These are phyloP conservation scores for Brachylomia viminalis DNA, from an alignment of 2,888 invertebrate species.

Conservation along the genomic window DNA sequence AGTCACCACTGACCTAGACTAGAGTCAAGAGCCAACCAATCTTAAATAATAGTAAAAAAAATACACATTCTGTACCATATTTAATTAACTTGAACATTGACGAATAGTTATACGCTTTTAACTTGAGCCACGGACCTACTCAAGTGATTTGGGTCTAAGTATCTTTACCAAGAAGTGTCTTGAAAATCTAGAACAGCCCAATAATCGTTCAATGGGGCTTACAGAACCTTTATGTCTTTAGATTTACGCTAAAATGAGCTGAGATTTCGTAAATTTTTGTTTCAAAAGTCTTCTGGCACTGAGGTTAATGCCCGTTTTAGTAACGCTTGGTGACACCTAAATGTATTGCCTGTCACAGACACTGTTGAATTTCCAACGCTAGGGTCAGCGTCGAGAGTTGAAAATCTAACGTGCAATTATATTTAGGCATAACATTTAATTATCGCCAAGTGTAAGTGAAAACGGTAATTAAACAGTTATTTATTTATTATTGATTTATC, in stretches of 20 bases:
- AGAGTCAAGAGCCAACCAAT: too few species aligned
- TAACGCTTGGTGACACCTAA: not conserved
- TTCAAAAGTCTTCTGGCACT: not conserved
- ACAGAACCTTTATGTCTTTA: not conserved
- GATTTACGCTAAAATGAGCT: slow-evolving; percentile 17
- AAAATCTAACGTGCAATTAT: not conserved
- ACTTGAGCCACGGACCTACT: slow-evolving; percentile 24
- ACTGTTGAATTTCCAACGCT: not conserved
- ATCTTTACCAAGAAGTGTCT: slow-evolving; percentile 12
- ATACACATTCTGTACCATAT: too few species aligned
- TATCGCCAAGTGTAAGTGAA: not conserved
- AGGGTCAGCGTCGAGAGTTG: not conserved
- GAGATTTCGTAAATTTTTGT: slow-evolving; percentile 19
- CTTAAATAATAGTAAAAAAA: too few species aligned
- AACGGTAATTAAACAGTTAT: not conserved
- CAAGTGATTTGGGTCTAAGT: slow-evolving; percentile 47
- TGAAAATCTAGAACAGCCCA: slow-evolving; percentile 34
- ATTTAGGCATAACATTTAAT: not conserved
- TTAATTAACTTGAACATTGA: too few species aligned
- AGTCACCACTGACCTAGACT: too few species aligned
- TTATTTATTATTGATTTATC: too few species aligned
- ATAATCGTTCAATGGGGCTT: slow-evolving; percentile 49
- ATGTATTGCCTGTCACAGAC: too few species aligned
- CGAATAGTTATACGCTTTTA: slow-evolving; percentile 19
- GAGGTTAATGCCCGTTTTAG: too few species aligned